Base-by-base conservation (phyloP, 2,113 vertebrate species). In the Synodontis membranacea region DNA sequence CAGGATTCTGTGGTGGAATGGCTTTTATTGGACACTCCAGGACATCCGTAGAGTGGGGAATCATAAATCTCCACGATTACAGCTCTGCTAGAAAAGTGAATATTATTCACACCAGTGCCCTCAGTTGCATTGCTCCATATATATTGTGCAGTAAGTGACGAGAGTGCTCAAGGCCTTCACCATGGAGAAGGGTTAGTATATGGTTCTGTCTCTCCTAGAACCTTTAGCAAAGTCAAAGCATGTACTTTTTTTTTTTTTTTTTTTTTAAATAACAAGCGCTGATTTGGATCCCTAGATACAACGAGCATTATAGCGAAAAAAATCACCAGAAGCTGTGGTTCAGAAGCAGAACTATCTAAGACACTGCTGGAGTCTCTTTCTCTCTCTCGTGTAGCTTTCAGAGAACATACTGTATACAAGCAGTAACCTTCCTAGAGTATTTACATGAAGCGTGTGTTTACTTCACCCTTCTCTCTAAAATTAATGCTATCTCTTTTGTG, bases 31-130 rank as follows among this genome's bases (percentile, higher is more conserved):
- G 90, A 88, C 88, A 93, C 91, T 93, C 90, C 92, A 92, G 92
- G 92, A 93, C 91, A 91, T 92, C 66, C 89, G 6, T 68, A 85
- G 58, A 90, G 89, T 90, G 91, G 92, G 86, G 89, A 91, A 90
- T 92, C 92, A 91, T 94, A 94, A 94, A 95, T 93, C 88, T 89
- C 68, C 78, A 82, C 79, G n/a, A 93, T 94, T 94, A 93, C 93
- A 88, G 90, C 92, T 89, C 91, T 88, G 90, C 91, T 89, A 89
- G 91, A 82, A 80, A 91, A 91, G 84, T 81, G 86, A 90, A 92
- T 91, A 90, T 89, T 64, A 84, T 91, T 91, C 90, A 91, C 91
- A 92, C 86, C 88, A 91, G 83, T 90, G 89, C 90, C 88, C 89
- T 88, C 85, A 72, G 88, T 85, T 88, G 88, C 90, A 88, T 46